Percentiles rank a stretch among this genome's conserved stretches.
These are phyloP conservation scores for Phaenicophaeus curvirostris DNA, from an alignment of 2,797 vertebrate genomes.

Conservation along the genomic window DNA sequence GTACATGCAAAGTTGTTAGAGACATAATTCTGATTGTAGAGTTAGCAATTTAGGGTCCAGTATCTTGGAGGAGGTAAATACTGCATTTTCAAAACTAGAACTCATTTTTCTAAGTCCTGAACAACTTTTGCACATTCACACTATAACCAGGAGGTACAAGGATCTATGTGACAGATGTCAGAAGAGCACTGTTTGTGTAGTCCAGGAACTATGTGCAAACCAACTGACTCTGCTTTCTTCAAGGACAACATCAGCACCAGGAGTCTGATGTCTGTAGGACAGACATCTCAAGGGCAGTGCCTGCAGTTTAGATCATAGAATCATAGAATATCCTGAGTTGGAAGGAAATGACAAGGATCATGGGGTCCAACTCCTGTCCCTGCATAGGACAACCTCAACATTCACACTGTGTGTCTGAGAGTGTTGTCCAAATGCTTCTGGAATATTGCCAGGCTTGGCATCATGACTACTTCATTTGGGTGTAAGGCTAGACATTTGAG, in stretches of 20 bases:
- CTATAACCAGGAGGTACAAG: not conserved
- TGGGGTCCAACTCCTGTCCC: no score
- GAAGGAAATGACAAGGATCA: no score
- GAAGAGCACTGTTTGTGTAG: not conserved
- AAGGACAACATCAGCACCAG: not conserved
- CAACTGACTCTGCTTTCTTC: not conserved
- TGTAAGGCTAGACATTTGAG: not conserved
- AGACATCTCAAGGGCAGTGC: not conserved
- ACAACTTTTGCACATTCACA: not conserved
- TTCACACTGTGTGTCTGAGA: no score
- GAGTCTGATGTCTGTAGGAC: not conserved
- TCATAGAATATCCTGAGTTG: no score
- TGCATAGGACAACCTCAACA: no score
- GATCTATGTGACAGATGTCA: not conserved
- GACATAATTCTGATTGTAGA: not conserved
- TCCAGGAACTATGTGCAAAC: not conserved
- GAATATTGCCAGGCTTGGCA: no score
- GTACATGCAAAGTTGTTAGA: not conserved
- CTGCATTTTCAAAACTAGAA: not conserved
- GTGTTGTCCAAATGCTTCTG: no score
- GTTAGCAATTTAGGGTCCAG: not conserved
- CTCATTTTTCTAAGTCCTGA: not conserved
- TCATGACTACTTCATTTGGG: no score
- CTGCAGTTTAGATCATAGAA: not conserved
- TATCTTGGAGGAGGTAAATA: not conserved